Conservation (phyloP, 2,113 vertebrate genomes). For the Circaetus cinerascens region DNA sequence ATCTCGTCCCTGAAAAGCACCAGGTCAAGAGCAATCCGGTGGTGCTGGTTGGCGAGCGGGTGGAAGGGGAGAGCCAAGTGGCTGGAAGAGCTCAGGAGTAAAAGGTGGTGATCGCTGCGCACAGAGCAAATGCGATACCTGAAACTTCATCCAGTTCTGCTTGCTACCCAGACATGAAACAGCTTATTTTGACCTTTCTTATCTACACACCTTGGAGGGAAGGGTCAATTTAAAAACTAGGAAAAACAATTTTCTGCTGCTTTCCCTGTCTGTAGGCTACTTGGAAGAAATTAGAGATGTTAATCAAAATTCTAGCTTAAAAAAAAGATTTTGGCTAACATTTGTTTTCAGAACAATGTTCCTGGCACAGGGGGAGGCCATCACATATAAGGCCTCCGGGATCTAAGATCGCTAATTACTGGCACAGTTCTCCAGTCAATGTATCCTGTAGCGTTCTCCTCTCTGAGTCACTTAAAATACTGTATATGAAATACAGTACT, state of each 20-base stretch:
- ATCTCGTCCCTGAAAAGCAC: background rate
- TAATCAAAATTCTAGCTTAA: background rate
- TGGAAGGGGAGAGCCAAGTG: background rate
- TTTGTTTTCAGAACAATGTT: background rate
- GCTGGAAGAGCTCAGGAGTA: background rate
- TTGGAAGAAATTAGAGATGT: background rate
- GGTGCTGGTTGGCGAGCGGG: fast-evolving
- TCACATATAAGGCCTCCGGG: background rate
- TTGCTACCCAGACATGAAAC: background rate
- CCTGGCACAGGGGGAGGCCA: background rate
- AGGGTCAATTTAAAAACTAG: background rate
- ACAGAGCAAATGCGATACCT: background rate
- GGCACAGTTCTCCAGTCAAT: background rate
- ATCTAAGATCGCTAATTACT: background rate
- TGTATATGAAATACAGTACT: background rate
- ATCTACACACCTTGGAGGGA: background rate
- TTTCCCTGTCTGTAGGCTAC: background rate
- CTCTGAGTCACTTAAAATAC: background rate
- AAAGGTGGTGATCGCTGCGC: background rate
- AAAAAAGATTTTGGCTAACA: background rate
- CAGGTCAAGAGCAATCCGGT: background rate
- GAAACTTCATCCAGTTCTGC: background rate
- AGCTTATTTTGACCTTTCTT: background rate
- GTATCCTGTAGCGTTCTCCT: background rate
- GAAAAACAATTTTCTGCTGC: background rate